phyloP scores from a whole-genome alignment of 2,113 vertebrate genomes.

The Glareola pratincola region DNA sequence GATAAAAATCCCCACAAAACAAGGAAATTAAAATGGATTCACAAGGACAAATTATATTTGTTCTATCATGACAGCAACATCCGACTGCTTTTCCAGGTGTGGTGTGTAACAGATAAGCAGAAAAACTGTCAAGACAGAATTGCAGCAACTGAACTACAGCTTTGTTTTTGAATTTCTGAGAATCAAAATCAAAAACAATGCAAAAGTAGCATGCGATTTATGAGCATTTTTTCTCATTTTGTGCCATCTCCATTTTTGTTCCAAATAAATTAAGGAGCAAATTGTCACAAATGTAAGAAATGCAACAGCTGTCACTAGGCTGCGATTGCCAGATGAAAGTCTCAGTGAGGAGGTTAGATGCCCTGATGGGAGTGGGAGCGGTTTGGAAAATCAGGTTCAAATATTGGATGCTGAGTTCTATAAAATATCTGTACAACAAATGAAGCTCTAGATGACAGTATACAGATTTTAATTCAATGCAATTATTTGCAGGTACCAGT shows the following conservation, averaged over 20 bases:
- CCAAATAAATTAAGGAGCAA: not conserved
- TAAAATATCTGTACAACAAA: too few relatives aligned
- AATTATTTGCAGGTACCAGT: not conserved
- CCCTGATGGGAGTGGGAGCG: too few relatives aligned
- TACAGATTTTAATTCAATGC: not conserved
- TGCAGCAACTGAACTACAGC: not conserved
- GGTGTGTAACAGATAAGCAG: not conserved
- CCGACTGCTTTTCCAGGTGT: not conserved
- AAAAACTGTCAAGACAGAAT: not conserved
- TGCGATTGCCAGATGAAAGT: not conserved
- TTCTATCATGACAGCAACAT: rapidly evolving
- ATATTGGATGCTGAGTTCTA: not conserved
- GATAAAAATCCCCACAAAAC: not conserved
- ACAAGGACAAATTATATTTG: not conserved
- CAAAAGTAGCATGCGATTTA: not conserved
- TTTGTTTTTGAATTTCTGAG: not conserved
- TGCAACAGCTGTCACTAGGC: not conserved
- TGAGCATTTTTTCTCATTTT: not conserved
- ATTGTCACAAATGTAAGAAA: not conserved
- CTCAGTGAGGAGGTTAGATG: not conserved
- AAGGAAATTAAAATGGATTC: not conserved
- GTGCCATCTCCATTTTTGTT: not conserved
- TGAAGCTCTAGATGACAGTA: not conserved
- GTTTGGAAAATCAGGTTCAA: not conserved
- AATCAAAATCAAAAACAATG: not conserved